These are phyloP conservation scores for Rafetus swinhoei DNA, from an alignment of 2,113 vertebrate species.

Conservation along the genomic window DNA sequence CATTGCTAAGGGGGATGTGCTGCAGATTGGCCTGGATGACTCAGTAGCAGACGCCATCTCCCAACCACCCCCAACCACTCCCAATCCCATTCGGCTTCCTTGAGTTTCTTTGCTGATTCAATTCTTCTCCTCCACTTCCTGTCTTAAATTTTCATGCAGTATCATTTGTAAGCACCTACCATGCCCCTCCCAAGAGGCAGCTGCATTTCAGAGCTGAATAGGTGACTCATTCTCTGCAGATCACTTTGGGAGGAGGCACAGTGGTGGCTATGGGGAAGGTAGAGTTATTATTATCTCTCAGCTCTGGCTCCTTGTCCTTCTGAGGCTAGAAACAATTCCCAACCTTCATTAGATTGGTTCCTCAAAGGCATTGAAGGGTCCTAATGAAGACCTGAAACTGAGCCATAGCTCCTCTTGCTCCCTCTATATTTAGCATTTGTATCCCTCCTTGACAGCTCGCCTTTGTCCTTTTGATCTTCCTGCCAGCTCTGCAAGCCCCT, in stretches of 20 bases:
- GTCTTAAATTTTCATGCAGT: constrained; percentile 28
- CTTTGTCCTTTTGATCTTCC: constrained; percentile 30
- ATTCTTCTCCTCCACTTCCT: not conserved
- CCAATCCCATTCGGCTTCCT: not conserved
- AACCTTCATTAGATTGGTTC: constrained; percentile 44
- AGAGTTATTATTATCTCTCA: constrained; percentile 47
- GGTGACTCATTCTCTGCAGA: not conserved
- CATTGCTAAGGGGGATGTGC: rapidly evolving
- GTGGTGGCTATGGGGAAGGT: not conserved
- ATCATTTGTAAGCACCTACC: not conserved
- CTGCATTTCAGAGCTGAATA: not conserved
- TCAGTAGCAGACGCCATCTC: not conserved
- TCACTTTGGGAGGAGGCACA: rapidly evolving
- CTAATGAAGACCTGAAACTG: constrained; percentile 33
- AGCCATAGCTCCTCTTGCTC: constrained; percentile 52
- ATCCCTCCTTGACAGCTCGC: constrained; percentile 10
- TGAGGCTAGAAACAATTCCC: constrained; percentile 59
- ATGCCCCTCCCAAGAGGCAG: not conserved
- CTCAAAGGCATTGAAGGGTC: constrained; percentile 61
- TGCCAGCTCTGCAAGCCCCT: rapidly evolving
- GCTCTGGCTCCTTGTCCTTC: constrained; percentile 36
- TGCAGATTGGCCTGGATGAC: not conserved
- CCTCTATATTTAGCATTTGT: constrained; percentile 74
- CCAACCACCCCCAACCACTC: not conserved
- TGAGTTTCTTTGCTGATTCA: not conserved